Conservation (phyloP, 2,888 invertebrate genomes). For the Hydrotaea cyrtoneurina region DNA sequence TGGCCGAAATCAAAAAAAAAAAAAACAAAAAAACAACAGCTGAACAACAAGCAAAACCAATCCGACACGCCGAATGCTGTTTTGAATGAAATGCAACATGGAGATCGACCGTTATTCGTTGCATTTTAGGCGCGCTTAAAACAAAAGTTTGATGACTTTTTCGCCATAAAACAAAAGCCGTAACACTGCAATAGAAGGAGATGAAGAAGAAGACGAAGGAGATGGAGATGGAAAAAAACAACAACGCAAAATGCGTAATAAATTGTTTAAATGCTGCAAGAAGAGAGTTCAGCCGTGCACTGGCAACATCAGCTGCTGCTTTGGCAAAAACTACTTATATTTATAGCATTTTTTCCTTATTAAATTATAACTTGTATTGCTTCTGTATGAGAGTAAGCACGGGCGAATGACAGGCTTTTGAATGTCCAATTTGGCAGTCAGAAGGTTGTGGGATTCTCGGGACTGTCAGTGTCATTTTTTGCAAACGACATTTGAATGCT, state of each 20-base stretch:
- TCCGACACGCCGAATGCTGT: neutral
- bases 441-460: too few relatives aligned
- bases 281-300: neutral
- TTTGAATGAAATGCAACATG: conserved; percentile 31
- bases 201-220: too few relatives aligned
- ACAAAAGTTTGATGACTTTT: conserved; percentile 58
- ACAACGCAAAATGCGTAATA: conserved; percentile 24
- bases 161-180: conserved; percentile 13
- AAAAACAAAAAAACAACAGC: conserved; percentile 8
- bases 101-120: conserved; percentile 41
- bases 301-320: neutral
- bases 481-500: too few relatives aligned
- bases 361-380: conserved; percentile 32
- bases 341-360: neutral
- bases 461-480: too few relatives aligned
- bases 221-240: too few relatives aligned
- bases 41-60: conserved; percentile 13
- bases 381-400: neutral
- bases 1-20: neutral
- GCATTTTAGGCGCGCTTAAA: conserved; percentile 30
- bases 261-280: neutral
- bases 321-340: neutral
- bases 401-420: neutral
- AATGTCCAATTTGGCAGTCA: too few relatives aligned
- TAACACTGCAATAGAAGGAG: neutral